phyloP scores from a whole-genome alignment of 2,888 invertebrate genomes.

The Podabrus alpinus region DNA sequence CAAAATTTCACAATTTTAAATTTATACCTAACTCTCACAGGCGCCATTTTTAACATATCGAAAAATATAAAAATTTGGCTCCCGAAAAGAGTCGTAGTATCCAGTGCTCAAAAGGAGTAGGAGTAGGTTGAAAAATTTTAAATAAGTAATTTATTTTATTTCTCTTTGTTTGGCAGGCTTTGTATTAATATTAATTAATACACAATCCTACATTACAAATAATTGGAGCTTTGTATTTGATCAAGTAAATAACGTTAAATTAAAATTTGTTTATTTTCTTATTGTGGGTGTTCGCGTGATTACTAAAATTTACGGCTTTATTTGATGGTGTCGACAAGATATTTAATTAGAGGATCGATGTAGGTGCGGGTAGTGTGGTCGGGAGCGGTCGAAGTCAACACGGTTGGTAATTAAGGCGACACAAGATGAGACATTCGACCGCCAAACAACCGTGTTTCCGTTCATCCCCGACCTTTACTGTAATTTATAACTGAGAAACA shows the following conservation, averaged over 20 bases:
- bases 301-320: slow-evolving; percentile 50
- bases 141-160: not conserved
- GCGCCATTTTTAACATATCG: not conserved
- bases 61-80: not conserved
- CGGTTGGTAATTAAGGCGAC: slow-evolving; percentile 48
- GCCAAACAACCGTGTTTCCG: slow-evolving; percentile 41
- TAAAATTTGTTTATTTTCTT: slow-evolving; percentile 35
- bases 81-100: not conserved
- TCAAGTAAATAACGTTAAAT: slow-evolving; percentile 22
- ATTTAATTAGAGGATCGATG: slow-evolving; percentile 51
- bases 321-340: slow-evolving; percentile 50
- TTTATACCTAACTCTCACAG: not conserved
- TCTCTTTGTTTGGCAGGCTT: not conserved
- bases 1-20: not conserved
- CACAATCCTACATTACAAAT: not conserved
- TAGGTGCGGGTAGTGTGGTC: slow-evolving; percentile 49
- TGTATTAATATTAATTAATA: not conserved
- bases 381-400: slow-evolving; percentile 45
- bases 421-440: slow-evolving; percentile 40
- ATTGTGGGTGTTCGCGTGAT: slow-evolving; percentile 41
- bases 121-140: not conserved
- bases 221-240: not conserved
- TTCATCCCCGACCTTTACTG: slow-evolving; percentile 33
- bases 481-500: slow-evolving; percentile 44
- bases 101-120: no score